Base-by-base conservation (phyloP, 1,140 invertebrate species). In the Aphelinus certus region DNA sequence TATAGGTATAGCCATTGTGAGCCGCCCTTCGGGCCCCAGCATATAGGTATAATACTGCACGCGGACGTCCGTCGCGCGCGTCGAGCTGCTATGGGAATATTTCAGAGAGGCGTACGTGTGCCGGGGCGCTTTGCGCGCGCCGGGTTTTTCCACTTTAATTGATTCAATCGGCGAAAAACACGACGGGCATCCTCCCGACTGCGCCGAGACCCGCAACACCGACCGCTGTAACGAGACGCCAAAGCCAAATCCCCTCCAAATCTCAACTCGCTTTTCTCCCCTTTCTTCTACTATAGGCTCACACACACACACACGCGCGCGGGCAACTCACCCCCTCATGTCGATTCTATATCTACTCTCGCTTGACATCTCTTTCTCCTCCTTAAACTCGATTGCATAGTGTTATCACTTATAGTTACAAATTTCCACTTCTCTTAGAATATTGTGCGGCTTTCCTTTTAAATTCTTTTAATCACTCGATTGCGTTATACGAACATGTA, bases 121-220 rank as follows among this genome's bases (percentile, higher is more conserved):
- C 58, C 6, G 26, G 26, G n/a, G 49, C 45, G 72, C 58, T 65
- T 10, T 56, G 57, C 49, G 60, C 66, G 70, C 55, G 2, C 10
- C 46, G 64, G 61, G 42, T 84, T 83, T 82, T 82, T 82, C 79
- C 78, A 82, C 83, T 84, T 82, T 85, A 85, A 85, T 85, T 85
- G 83, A 84, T 85, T 85, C 83, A 85, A 85, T 84, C 84, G 82
- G 81, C 78, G 84, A 84, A 85, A 85, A 85, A 85, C 84, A 85
- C 84, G 83, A 56, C 73, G 75, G 79, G 78, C 78, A 72, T 71
- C 76, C 79, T 76, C 76, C 78, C 80, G 7, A 4, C 46, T 26
- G 26, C 26, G 26, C 58, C 45, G 49, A 80, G 74, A 73, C 77
- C 70, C 78, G 73, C 47, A 67, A 68, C 77, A 78, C 70, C 79